A percentile compares a stretch with the other conserved stretches of the same genome.
Conservation (phyloP, 37 sponge, comb jelly and placozoan genomes). For the Chondrosia reniformis region DNA sequence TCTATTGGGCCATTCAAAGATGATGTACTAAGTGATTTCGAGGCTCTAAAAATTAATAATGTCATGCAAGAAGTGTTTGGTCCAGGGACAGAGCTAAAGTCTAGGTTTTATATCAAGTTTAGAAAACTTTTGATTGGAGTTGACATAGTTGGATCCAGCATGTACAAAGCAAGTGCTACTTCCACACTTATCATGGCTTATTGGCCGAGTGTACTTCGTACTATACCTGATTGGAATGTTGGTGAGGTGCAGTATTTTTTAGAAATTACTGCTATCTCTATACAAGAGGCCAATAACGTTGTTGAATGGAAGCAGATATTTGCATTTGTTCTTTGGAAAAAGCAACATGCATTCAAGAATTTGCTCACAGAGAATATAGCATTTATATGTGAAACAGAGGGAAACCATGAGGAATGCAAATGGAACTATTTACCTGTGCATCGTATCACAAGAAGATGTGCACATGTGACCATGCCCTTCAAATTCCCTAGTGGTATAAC, state of each 20-base stretch:
- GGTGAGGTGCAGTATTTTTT: conserved; percentile 38
- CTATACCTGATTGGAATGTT: conserved; percentile 15
- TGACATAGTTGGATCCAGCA: conserved; percentile 34
- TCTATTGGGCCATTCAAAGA: conserved; percentile 17
- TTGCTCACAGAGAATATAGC: conserved; percentile 34
- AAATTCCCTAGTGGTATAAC: not conserved
- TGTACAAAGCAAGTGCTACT: not conserved
- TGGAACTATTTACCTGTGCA: conserved; percentile 49
- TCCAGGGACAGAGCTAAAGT: not conserved
- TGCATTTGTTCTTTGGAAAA: conserved; percentile 39
- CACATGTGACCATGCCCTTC: not conserved
- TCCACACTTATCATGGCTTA: conserved; percentile 31
- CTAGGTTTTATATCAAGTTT: not conserved
- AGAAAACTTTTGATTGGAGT: not conserved
- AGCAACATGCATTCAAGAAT: conserved; percentile 18
- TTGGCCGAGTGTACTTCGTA: conserved; percentile 26
- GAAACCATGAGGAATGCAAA: not conserved
- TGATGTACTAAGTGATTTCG: not conserved
- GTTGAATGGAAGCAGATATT: conserved; percentile 3
- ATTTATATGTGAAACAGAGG: not conserved
- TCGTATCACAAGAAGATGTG: conserved; percentile 33
- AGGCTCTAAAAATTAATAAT: not conserved
- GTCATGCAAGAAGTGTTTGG: not conserved
- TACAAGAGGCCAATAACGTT: not conserved
- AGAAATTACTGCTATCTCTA: not conserved